A percentile compares a stretch with the other conserved stretches of the same genome.
phyloP scores from a whole-genome alignment of 37 sponge, comb jelly and placozoan genomes.

The Crambe crambe region DNA sequence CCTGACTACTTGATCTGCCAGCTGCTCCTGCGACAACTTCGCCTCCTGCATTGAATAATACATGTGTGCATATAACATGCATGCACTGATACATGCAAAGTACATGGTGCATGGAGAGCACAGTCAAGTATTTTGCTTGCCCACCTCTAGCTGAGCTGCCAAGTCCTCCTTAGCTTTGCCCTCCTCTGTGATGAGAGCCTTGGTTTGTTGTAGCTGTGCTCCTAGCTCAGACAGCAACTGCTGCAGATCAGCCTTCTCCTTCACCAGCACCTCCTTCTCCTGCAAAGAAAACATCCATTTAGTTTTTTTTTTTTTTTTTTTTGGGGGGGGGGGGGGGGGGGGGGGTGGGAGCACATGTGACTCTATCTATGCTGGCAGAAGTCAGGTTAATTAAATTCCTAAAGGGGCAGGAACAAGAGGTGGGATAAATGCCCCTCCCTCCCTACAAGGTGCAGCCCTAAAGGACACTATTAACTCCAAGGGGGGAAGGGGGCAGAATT shows the following conservation, averaged over 20 bases:
- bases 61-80: not conserved
- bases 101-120: not conserved
- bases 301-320: no score
- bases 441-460: no score
- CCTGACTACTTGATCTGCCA: slow-evolving; percentile 46
- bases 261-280: slow-evolving; percentile 42
- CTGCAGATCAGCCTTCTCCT: slow-evolving; percentile 1
- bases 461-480: no score
- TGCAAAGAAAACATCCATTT: not conserved
- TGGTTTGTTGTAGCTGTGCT: slow-evolving; percentile 29
- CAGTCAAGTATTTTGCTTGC: not conserved
- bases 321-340: no score
- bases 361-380: no score
- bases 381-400: no score
- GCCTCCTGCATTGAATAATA: slow-evolving; percentile 25
- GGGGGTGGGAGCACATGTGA: no score
- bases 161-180: slow-evolving; percentile 16
- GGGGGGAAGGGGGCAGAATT: no score
- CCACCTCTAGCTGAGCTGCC: slow-evolving; percentile 3
- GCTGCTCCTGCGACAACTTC: slow-evolving; percentile 22
- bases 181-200: slow-evolving; percentile 27
- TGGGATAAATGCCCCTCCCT: no score
- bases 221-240: slow-evolving; percentile 31
- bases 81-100: not conserved
- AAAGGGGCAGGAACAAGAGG: no score